A percentile compares a stretch with the other conserved stretches of the same genome.
Conservation (phyloP, 2,113 vertebrate genomes). For the Carlito syrichta region DNA sequence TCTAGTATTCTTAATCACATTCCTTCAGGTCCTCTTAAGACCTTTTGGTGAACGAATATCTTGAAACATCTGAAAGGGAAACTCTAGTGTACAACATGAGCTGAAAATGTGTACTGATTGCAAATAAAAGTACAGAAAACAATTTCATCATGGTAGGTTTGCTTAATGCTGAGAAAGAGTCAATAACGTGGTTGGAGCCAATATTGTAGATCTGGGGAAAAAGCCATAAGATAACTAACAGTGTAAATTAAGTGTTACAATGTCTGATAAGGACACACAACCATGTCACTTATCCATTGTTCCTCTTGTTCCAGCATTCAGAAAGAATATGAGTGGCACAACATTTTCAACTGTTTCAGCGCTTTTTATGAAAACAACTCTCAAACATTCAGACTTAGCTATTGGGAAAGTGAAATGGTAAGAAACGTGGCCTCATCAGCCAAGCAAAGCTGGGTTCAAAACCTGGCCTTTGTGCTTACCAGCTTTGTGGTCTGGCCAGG, state of each 20-base stretch:
- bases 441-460: background rate
- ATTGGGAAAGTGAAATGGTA: background rate
- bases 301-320: background rate
- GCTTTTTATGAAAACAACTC: background rate
- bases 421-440: background rate
- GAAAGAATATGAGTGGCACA: background rate
- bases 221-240: background rate
- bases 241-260: background rate
- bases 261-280: background rate
- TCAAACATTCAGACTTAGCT: background rate
- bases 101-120: background rate
- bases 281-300: background rate
- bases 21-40: background rate
- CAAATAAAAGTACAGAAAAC: background rate
- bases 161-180: background rate
- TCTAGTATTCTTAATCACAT: background rate
- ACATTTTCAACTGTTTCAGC: background rate
- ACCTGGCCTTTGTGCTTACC: background rate
- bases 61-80: background rate
- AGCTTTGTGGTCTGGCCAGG: background rate
- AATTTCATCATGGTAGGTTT: background rate
- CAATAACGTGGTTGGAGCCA: background rate
- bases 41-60: background rate
- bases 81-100: background rate
- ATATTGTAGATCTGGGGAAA: background rate